Evolutionary conservation across 2,797 vertebrate genomes (phyloP).

Genomic region (Helicolenus hilgendorfi): DNA sequence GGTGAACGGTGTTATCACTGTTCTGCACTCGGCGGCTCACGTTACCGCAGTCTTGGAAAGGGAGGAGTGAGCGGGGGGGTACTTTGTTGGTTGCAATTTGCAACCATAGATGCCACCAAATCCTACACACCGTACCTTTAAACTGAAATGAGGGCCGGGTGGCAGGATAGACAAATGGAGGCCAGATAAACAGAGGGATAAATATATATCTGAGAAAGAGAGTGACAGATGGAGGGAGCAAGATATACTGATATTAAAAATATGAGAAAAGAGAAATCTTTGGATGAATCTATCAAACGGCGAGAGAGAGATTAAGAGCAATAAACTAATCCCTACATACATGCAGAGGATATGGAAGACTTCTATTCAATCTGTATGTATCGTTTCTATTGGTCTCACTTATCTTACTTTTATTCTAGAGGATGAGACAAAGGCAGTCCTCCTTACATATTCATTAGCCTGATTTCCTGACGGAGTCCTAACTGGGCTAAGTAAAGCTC

Average conservation of each 20-base stretch:
- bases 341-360: constrained; percentile 23
- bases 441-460: constrained; percentile 76
- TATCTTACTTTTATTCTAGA: constrained; percentile 34
- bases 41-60: too few species aligned
- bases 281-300: constrained; percentile 45
- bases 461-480: constrained; percentile 61
- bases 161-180: constrained; percentile 32
- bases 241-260: constrained; percentile 63
- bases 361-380: background rate
- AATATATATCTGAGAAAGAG: constrained; percentile 42
- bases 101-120: background rate
- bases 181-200: constrained; percentile 37
- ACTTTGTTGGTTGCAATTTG: too few species aligned
- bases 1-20: too few species aligned
- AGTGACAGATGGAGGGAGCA: constrained; percentile 63
- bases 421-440: constrained; percentile 57
- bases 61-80: too few species aligned
- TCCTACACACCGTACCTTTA: background rate
- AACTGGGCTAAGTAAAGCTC: constrained; percentile 73
- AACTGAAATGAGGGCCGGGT: constrained; percentile 29
- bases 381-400: constrained; percentile 5
- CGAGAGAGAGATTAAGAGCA: constrained; percentile 50
- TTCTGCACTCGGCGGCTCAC: too few species aligned
- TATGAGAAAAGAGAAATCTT: constrained; percentile 30
- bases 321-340: constrained; percentile 44